Percentiles rank a stretch among this genome's conserved stretches.
phyloP scores from a whole-genome alignment of 2,113 vertebrate species.

The Taurulus bubalis region DNA sequence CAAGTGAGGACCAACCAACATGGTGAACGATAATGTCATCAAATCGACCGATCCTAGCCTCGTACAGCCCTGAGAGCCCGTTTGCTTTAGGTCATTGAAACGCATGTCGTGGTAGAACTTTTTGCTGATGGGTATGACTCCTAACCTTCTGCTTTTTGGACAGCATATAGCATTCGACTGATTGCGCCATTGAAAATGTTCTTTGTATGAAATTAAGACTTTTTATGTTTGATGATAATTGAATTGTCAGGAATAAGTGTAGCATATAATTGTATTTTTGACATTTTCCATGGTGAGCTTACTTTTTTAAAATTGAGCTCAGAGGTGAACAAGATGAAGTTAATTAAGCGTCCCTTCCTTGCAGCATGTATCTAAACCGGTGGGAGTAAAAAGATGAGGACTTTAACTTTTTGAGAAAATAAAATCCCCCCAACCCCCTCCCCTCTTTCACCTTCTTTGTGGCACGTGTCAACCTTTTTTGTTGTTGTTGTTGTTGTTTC shows the following conservation, averaged over 20 bases:
- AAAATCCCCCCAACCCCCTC: slow-evolving; percentile 16
- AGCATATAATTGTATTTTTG: slow-evolving; percentile 78
- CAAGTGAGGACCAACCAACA: neutral
- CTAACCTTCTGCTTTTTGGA: slow-evolving; percentile 2
- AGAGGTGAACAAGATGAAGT: slow-evolving; percentile 71
- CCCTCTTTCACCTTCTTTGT: slow-evolving; percentile 19
- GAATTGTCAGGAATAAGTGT: slow-evolving; percentile 77
- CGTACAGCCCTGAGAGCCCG: slow-evolving; percentile 50
- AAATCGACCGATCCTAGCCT: neutral
- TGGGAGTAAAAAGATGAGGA: slow-evolving; percentile 41
- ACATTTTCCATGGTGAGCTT: slow-evolving; percentile 58
- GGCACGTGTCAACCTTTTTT: slow-evolving; percentile 8
- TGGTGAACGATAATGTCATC: neutral
- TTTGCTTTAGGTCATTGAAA: slow-evolving; percentile 26
- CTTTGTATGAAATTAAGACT: slow-evolving; percentile 60
- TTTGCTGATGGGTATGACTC: slow-evolving; percentile 48
- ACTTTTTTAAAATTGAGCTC: slow-evolving; percentile 59
- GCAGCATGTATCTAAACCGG: slow-evolving; percentile 40
- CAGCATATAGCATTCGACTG: slow-evolving; percentile 16
- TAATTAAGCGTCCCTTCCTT: slow-evolving; percentile 63
- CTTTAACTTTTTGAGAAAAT: slow-evolving; percentile 34
- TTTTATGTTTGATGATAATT: slow-evolving; percentile 77
- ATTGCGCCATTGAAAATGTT: slow-evolving; percentile 50
- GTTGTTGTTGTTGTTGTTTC: too few species aligned
- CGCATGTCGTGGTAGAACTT: slow-evolving; percentile 40